Evolutionary conservation across 2,113 vertebrate species (phyloP), one percentile per base, ranked within the genome.

Genomic region (Deroptyus accipitrinus): DNA sequence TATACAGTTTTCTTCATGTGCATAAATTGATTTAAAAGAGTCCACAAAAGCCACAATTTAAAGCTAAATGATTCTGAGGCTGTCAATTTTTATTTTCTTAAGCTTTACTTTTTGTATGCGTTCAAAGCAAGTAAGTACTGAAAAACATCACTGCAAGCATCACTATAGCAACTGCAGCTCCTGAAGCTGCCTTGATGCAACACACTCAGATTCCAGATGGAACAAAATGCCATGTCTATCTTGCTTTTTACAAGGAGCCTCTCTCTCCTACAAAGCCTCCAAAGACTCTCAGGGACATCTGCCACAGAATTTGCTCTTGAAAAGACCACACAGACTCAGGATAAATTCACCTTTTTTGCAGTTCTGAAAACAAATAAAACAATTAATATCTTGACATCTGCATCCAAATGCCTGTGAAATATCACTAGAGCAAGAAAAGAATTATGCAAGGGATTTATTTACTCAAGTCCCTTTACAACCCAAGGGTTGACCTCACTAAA

Each of bases 121-220:
- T 78, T 95, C 86, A 94, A 89, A 96, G 80, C 93, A 94, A 91
- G 8, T 54, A 85, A 92, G 88, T 37, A 83, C 72, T 92, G 77
- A 90, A 95, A 93, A 96, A 72, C 80, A 95, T 49, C 80, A 48
- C 66, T 67, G 88, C 74, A 91, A 85, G 88, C 52, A 92, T 96
- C 91, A 85, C 96, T 96, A 96, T 96, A 96, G 95, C 90, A 96
- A 96, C 96, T 77, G 84, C 75, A 91, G 92, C 73, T 89, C 94
- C 91, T 82, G 81, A 94, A 95, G 77, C 62, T 89, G 92, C 77
- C 91, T 78, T 72, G 86, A 70, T 83, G 80, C 54, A 94, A 83
- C 31, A 72, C 68, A 48, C 79, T 81, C 39, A 9, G 77, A 88
- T 88, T 93, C 90, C 96, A 96, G 95, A 93, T 86, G 90, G 90